Evolutionary conservation across 1,140 invertebrate species (phyloP).

Genomic region (Calliphora vicina): DNA sequence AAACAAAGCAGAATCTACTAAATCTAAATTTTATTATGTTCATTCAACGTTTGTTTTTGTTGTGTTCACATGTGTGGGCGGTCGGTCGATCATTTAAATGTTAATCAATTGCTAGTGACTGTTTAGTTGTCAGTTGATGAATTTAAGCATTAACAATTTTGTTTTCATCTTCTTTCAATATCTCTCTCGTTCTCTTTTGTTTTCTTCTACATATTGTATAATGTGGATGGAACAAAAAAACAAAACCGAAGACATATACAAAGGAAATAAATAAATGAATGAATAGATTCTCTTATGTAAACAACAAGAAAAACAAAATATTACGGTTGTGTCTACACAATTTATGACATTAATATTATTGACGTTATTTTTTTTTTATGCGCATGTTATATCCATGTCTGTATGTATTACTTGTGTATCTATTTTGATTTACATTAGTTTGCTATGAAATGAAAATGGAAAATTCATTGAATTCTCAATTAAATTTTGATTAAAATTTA

Average conservation of each 20-base stretch:
- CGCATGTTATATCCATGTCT: no score
- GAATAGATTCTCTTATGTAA: background rate
- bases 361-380: background rate
- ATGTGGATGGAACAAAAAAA: background rate
- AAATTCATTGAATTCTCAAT: no score
- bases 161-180: background rate
- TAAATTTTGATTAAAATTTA: no score
- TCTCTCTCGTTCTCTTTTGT: background rate
- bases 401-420: no score
- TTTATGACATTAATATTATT: background rate
- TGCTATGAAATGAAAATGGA: no score
- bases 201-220: background rate
- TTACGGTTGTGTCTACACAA: background rate
- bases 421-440: no score
- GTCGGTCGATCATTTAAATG: background rate
- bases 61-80: background rate
- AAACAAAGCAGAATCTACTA: background rate
- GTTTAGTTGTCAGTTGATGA: background rate
- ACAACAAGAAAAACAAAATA: background rate
- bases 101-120: conserved; percentile 2
- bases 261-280: background rate
- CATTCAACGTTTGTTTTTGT: background rate
- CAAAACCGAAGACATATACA: background rate
- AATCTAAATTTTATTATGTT: background rate
- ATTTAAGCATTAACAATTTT: background rate